Percentiles rank a stretch among this genome's conserved stretches.
Evolutionary conservation across 2,888 invertebrate species (phyloP).

Genomic region (Dryomyza anilis): DNA sequence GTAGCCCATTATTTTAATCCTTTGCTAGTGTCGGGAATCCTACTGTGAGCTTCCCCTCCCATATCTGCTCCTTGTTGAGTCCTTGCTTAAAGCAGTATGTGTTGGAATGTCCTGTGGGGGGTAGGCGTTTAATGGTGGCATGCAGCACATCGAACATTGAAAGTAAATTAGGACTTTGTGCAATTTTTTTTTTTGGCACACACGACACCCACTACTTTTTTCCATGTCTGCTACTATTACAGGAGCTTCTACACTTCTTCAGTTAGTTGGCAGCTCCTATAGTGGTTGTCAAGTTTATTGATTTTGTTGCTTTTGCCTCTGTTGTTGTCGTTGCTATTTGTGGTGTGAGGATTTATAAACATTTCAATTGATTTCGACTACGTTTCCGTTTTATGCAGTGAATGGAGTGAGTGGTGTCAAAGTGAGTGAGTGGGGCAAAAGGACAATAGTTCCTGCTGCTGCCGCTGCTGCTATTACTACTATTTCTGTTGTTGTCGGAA

Average conservation of each 20-base stretch:
- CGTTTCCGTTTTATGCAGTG: conserved; percentile 47
- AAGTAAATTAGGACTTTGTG: conserved; percentile 28
- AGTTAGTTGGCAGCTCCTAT: background rate
- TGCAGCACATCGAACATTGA: conserved; percentile 24
- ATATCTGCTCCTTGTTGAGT: background rate
- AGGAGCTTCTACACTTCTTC: too few species aligned
- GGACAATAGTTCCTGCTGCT: background rate
- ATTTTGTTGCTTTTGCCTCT: conserved; percentile 34
- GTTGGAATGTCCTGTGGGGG: background rate
- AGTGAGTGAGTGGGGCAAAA: background rate
- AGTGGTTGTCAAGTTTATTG: background rate
- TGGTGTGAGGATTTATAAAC: conserved; percentile 48
- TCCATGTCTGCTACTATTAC: too few species aligned
- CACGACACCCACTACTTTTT: conserved; percentile 36
- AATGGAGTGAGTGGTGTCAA: conserved; percentile 36
- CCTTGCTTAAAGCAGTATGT: background rate
- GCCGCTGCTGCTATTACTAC: background rate
- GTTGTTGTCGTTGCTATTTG: conserved; percentile 20
- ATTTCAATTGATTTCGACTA: conserved; percentile 50
- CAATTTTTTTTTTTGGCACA: conserved; percentile 12
- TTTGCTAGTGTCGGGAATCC: conserved; percentile 9
- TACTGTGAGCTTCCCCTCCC: too few species aligned
- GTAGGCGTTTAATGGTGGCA: background rate
- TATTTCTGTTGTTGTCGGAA: background rate
- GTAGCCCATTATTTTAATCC: conserved; percentile 24